A percentile compares a stretch with the other conserved stretches of the same genome.
These are phyloP conservation scores for Epicampocera succincta DNA, from an alignment of 2,888 invertebrate species.

Conservation along the genomic window DNA sequence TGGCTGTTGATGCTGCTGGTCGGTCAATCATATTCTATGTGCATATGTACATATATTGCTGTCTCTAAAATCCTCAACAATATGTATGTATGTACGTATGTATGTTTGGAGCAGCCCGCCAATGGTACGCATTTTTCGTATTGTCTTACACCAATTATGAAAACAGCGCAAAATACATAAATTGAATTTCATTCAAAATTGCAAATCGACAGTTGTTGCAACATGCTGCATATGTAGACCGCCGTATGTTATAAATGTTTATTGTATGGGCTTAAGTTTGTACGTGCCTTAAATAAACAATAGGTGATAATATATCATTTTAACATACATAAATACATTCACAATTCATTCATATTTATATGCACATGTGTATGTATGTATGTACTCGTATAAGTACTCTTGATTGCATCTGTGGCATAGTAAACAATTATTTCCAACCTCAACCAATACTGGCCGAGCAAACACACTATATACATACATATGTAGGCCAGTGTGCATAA, in stretches of 20 bases:
- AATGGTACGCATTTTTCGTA: constrained; percentile 57
- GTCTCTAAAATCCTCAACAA: constrained; percentile 25
- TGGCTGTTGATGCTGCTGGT: constrained; percentile 10
- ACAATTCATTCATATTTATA: too few species aligned
- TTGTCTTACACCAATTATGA: constrained; percentile 21
- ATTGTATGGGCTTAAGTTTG: constrained; percentile 23
- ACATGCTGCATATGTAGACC: constrained; percentile 45
- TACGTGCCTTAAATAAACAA: constrained; percentile 62
- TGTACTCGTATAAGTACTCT: neutral
- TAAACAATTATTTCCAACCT: constrained; percentile 21
- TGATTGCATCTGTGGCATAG: constrained; percentile 28
- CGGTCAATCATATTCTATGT: constrained; percentile 46
- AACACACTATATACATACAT: neutral
- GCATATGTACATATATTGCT: constrained; percentile 32
- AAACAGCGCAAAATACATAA: constrained; percentile 39
- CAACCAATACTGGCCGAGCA: constrained; percentile 20
- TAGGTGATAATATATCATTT: constrained; percentile 52
- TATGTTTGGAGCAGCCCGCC: constrained; percentile 45
- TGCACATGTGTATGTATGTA: too few species aligned
- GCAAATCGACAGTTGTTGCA: constrained; percentile 72
- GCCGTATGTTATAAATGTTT: constrained; percentile 58
- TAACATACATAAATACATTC: too few species aligned
- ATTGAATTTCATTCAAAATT: constrained; percentile 77
- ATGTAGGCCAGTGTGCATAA: constrained; percentile 59
- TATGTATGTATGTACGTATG: constrained; percentile 59